These are phyloP conservation scores for Onychomys arenicola DNA, from an alignment of 2,797 vertebrate genomes.

Conservation along the genomic window DNA sequence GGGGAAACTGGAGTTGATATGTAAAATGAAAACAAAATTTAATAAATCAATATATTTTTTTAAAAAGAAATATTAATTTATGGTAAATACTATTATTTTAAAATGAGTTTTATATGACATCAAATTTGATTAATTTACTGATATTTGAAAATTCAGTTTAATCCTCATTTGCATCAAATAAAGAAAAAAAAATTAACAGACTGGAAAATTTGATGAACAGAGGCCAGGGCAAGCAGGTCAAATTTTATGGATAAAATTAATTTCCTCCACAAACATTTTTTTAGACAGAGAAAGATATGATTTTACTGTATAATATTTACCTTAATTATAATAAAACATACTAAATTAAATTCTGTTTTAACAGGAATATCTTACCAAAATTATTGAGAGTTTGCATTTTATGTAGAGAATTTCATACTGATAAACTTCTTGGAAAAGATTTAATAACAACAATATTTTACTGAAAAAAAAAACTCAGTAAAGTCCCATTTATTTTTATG, in stretches of 20 bases:
- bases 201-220: neutral
- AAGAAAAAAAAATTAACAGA: neutral
- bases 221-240: neutral
- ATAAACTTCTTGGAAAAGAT: slow-evolving; percentile 7
- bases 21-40: no score
- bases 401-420: slow-evolving; percentile 6
- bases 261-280: neutral
- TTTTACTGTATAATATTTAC: neutral
- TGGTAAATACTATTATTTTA: neutral
- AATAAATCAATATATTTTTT: no score
- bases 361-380: slow-evolving; percentile 23
- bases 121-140: neutral
- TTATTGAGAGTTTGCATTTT: neutral
- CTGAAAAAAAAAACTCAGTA: neutral
- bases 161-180: neutral
- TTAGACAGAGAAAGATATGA: neutral
- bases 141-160: neutral
- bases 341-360: slow-evolving; percentile 43
- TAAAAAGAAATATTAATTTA: neutral
- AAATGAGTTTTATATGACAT: neutral
- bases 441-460: neutral
- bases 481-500: neutral
- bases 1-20: no score
- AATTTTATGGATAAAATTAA: neutral
- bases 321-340: neutral